Evolutionary conservation across 2,797 vertebrate genomes (phyloP).

Genomic region (Hippoglossus hippoglossus): DNA sequence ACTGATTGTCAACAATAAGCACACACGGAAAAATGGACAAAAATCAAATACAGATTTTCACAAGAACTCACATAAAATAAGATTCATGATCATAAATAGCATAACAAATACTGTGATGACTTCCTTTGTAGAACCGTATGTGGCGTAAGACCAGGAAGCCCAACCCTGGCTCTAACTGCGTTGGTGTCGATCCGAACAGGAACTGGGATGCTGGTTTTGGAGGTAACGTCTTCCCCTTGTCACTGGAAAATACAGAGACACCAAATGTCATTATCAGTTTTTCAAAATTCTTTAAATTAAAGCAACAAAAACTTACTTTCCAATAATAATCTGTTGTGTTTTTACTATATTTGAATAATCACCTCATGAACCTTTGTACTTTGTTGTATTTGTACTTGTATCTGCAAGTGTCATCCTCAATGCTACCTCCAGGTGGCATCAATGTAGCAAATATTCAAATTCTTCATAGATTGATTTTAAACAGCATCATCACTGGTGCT

Average conservation of each 20-base stretch:
- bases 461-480: background rate
- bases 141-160: constrained; percentile 96
- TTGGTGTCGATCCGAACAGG: constrained; percentile 94
- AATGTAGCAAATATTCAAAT: background rate
- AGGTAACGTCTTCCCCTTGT: constrained; percentile 74
- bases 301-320: background rate
- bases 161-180: constrained; percentile 77
- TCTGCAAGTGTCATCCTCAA: too few relatives aligned
- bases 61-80: background rate
- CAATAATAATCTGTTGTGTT: background rate
- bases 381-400: background rate
- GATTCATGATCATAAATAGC: background rate
- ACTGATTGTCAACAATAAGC: too few relatives aligned
- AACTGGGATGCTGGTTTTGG: constrained; percentile 95
- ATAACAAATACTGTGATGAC: background rate
- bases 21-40: too few relatives aligned
- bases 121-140: constrained; percentile 89
- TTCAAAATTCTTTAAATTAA: background rate
- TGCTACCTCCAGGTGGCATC: background rate
- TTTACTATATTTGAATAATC: background rate
- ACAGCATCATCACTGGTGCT: background rate
- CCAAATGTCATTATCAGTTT: background rate
- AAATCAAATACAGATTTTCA: background rate
- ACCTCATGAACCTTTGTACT: background rate
- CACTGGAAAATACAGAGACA: background rate